These are phyloP conservation scores for Margarornis squamiger DNA, from an alignment of 2,797 vertebrate species.

Conservation along the genomic window DNA sequence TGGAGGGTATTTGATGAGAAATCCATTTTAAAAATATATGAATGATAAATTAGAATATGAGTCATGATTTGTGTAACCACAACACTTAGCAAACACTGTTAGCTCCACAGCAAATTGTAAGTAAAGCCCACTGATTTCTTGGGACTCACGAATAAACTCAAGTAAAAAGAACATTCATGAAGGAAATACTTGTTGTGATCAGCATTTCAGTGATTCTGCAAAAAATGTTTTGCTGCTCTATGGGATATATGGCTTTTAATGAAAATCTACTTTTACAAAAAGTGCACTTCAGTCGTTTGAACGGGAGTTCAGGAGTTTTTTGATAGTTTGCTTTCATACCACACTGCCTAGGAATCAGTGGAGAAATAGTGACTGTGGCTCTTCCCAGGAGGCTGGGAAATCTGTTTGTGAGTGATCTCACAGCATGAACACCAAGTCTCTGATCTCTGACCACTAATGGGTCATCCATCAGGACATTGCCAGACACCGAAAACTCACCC, in stretches of 20 bases:
- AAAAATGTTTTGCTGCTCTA: neutral
- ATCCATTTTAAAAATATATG: neutral
- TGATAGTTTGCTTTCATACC: neutral
- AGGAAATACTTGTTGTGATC: neutral
- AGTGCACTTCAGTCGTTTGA: neutral
- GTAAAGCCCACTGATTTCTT: neutral
- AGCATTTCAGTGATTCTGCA: neutral
- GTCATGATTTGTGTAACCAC: neutral
- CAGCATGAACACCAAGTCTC: neutral
- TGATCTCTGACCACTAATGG: neutral
- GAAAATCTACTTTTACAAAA: neutral
- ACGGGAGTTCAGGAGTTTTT: neutral
- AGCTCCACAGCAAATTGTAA: neutral
- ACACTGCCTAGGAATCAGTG: neutral
- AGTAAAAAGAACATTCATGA: neutral
- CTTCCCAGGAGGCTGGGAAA: neutral
- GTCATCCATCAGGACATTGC: neutral
- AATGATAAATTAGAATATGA: neutral
- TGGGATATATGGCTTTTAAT: neutral
- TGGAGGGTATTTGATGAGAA: neutral
- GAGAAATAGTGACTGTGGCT: neutral
- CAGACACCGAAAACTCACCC: neutral
- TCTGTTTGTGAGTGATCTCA: neutral
- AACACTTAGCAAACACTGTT: neutral
- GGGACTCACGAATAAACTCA: neutral